These are phyloP conservation scores for Stegophylla sp. DNA, from an alignment of 2,888 invertebrate genomes.

Conservation along the genomic window DNA sequence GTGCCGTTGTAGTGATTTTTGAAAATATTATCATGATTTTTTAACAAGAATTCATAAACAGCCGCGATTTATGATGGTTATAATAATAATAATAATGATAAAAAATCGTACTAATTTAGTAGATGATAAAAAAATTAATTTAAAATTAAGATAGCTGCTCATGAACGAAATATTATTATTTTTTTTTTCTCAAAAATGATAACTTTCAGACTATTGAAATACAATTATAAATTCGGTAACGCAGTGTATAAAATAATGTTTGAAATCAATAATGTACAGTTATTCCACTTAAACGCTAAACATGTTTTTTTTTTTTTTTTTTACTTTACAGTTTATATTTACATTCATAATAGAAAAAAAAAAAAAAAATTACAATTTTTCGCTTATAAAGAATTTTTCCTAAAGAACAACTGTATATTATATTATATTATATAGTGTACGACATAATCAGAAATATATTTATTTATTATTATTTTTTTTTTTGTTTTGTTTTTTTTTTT, in stretches of 20 bases:
- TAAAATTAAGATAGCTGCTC: conserved; percentile 56
- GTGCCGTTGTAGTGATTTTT: conserved; percentile 54
- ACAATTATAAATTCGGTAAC: conserved; percentile 59
- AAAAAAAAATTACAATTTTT: conserved; percentile 42
- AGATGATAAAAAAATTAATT: conserved; percentile 47
- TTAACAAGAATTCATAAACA: conserved; percentile 57
- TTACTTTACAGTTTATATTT: conserved; percentile 45
- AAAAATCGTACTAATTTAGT: conserved; percentile 50
- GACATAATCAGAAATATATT: no score
- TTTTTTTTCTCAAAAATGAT: conserved; percentile 46
- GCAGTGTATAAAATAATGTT: conserved; percentile 59
- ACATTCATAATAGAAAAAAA: conserved; percentile 47
- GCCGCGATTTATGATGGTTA: conserved; percentile 47
- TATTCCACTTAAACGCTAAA: conserved; percentile 46
- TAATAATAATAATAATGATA: conserved; percentile 40
- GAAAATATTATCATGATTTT: conserved; percentile 53
- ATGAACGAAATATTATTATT: conserved; percentile 51
- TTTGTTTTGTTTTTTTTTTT: conserved; percentile 15
- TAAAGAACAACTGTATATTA: conserved; percentile 26
- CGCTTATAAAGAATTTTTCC: conserved; percentile 24
- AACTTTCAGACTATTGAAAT: conserved; percentile 59
- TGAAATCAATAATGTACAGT: conserved; percentile 54
- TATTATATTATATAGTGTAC: conserved; percentile 8
- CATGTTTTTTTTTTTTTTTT: conserved; percentile 35
- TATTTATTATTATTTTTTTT: no score